These are phyloP conservation scores for Cheilosia variabilis DNA, from an alignment of 2,888 invertebrate species.

Conservation along the genomic window DNA sequence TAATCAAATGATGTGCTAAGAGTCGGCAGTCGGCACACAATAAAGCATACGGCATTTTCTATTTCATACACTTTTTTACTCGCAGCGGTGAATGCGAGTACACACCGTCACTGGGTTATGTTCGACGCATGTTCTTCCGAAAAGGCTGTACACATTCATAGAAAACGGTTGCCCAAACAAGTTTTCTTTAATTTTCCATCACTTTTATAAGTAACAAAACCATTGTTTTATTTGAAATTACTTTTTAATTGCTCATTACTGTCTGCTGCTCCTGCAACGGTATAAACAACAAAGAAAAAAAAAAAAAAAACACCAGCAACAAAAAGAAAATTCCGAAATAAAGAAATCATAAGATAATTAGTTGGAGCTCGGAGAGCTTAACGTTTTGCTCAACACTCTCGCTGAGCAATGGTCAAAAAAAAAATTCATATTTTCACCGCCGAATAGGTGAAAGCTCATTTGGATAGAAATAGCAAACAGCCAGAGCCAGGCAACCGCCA, in stretches of 20 bases:
- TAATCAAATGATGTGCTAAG: slow-evolving; percentile 35
- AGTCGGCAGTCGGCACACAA: slow-evolving; percentile 23
- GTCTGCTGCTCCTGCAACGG: neutral
- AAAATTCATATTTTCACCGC: slow-evolving; percentile 26
- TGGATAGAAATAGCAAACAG: slow-evolving; percentile 9
- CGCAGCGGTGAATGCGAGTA: neutral
- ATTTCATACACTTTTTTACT: neutral
- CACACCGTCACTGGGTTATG: neutral
- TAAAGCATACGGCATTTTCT: slow-evolving; percentile 7
- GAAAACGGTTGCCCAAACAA: slow-evolving; percentile 28
- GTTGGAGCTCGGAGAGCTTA: neutral
- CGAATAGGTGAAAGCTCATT: slow-evolving; percentile 55
- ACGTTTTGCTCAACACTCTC: slow-evolving; percentile 11
- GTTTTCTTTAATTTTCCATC: slow-evolving; percentile 31
- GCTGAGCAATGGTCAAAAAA: neutral
- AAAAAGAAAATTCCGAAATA: slow-evolving; percentile 8
- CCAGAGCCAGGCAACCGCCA: slow-evolving; percentile 32
- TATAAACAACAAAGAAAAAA: too few relatives aligned
- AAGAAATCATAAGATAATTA: slow-evolving; percentile 45
- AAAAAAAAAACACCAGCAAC: neutral
- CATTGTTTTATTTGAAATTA: slow-evolving; percentile 18
- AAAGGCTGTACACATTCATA: slow-evolving; percentile 14
- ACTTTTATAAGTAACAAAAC: neutral
- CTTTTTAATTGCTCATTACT: slow-evolving; percentile 32
- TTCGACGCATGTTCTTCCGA: neutral